Percentiles rank a stretch among this genome's conserved stretches.
Evolutionary conservation across 2,113 vertebrate genomes (phyloP).

Genomic region (Lasiurus cinereus): DNA sequence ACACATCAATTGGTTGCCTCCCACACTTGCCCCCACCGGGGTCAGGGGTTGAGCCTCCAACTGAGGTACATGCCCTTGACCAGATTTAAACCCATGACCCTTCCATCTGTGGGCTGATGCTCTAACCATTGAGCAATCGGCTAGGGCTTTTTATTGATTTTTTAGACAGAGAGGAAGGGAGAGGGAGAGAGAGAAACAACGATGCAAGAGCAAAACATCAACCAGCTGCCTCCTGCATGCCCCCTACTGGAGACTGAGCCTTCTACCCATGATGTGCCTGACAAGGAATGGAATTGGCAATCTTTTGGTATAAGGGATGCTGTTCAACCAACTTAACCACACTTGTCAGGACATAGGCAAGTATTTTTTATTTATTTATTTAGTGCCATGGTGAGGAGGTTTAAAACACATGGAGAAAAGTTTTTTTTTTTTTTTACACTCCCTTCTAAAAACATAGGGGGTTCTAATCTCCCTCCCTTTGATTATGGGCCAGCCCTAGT

Average conservation of each 20-base stretch:
- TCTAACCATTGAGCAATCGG: too few species aligned
- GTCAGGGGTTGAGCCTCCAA: too few species aligned
- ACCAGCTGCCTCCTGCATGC: background rate
- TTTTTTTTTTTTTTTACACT: background rate
- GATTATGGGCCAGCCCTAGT: background rate
- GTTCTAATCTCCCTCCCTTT: background rate
- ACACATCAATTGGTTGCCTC: too few species aligned
- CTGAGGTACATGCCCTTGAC: too few species aligned
- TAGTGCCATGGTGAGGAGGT: background rate
- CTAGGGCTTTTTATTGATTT: too few species aligned
- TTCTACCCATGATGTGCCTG: background rate
- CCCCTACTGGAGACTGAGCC: background rate
- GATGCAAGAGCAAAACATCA: background rate
- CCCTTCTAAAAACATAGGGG: background rate
- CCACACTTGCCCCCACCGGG: too few species aligned
- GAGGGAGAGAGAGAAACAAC: background rate
- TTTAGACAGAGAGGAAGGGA: background rate
- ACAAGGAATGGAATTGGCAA: background rate
- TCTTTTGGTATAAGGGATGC: background rate
- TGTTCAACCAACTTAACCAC: background rate
- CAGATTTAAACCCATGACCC: too few species aligned
- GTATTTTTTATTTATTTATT: background rate
- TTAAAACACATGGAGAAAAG: background rate
- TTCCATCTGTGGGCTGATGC: too few species aligned
- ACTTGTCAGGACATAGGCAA: background rate